Conservation (phyloP, 2,113 vertebrate genomes). For the Scytalopus superciliaris region DNA sequence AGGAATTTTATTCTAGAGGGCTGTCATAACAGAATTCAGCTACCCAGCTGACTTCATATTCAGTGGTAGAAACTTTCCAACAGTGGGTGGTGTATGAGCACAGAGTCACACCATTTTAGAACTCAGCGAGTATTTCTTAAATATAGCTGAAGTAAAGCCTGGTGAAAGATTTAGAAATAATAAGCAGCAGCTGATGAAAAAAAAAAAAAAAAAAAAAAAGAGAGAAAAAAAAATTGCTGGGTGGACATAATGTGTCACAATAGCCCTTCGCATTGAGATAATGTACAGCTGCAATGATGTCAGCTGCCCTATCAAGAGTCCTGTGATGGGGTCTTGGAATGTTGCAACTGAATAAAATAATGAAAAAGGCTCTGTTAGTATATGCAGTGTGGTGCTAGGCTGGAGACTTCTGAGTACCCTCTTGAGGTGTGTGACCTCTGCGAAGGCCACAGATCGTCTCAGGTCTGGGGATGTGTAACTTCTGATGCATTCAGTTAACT, state of each 20-base stretch:
- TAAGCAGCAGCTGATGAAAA: constrained; percentile 18
- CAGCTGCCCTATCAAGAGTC: neutral
- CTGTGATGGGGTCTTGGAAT: neutral
- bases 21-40: constrained; percentile 33
- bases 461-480: neutral
- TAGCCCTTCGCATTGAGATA: neutral
- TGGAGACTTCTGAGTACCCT: neutral
- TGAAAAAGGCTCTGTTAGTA: neutral
- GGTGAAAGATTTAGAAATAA: constrained; percentile 5
- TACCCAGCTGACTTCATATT: constrained; percentile 41
- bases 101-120: neutral
- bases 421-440: neutral
- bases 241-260: constrained; percentile 9
- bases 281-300: constrained; percentile 8
- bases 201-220: neutral
- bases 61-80: neutral
- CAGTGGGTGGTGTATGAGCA: constrained; percentile 34
- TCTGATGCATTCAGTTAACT: neutral
- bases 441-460: neutral
- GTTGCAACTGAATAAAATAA: neutral
- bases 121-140: constrained; percentile 7
- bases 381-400: neutral
- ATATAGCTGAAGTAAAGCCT: neutral
- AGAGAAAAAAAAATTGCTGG: neutral
- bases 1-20: constrained; percentile 20